Evolutionary conservation across 2,113 vertebrate genomes (phyloP).

Genomic region (Atlantisia rogersi): DNA sequence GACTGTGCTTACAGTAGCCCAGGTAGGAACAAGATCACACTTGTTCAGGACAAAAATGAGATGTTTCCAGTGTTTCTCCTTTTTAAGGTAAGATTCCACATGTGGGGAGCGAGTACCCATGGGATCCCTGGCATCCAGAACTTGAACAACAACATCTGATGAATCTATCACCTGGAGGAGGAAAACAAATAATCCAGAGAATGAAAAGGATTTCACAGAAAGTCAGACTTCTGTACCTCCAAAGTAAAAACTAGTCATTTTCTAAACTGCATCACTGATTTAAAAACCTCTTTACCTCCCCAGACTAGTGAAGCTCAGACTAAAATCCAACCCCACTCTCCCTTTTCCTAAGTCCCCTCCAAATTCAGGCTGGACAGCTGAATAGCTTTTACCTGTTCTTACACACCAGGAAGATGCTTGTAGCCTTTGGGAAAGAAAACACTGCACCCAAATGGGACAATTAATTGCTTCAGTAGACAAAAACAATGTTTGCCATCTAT

Average conservation of each 20-base stretch:
- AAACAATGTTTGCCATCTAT: neutral
- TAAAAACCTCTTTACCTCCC: neutral
- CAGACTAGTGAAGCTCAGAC: neutral
- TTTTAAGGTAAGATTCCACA: constrained; percentile 93
- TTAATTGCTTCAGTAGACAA: neutral
- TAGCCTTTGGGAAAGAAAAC: neutral
- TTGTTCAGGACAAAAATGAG: constrained; percentile 98
- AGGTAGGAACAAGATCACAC: constrained; percentile 95
- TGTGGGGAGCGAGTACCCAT: constrained; percentile 92
- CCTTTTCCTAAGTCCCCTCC: neutral
- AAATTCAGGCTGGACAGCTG: neutral
- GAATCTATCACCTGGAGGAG: constrained; percentile 91
- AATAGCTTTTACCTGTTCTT: neutral
- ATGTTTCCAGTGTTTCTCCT: constrained; percentile 97
- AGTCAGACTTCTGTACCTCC: neutral
- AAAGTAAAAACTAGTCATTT: neutral
- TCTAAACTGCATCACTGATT: neutral
- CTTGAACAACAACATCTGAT: constrained; percentile 97
- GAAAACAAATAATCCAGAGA: neutral
- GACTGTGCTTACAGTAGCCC: constrained; percentile 89
- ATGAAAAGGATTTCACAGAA: neutral
- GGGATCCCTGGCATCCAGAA: constrained; percentile 96
- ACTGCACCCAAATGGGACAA: neutral
- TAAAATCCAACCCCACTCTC: rapidly evolving
- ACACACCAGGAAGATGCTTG: neutral